A percentile compares a stretch with the other conserved stretches of the same genome.
These are phyloP conservation scores for Drosophila ercepeae DNA, from an alignment of 1,140 invertebrate species.

Conservation along the genomic window DNA sequence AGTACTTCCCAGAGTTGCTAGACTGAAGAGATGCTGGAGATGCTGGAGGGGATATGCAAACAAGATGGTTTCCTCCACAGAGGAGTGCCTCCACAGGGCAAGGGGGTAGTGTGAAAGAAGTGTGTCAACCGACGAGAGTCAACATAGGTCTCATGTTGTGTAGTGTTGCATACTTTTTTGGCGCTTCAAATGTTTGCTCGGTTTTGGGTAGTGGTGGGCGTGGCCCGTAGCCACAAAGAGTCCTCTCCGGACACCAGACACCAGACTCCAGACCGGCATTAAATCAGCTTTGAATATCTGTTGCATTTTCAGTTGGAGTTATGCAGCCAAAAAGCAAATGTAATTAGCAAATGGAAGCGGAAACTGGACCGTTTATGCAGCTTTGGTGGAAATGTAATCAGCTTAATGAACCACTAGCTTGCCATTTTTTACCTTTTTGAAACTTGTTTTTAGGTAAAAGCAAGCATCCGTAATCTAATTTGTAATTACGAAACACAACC, in stretches of 20 bases:
- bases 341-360: slow-evolving; percentile 62
- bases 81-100: neutral
- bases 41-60: neutral
- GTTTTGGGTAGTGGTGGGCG: slow-evolving; percentile 7
- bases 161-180: slow-evolving; percentile 50
- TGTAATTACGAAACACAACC: neutral
- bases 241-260: neutral
- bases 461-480: neutral
- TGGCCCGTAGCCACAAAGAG: neutral
- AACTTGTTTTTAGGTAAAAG: neutral
- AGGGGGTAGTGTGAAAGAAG: slow-evolving; percentile 29
- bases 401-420: neutral
- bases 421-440: neutral
- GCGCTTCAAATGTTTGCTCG: slow-evolving; percentile 58
- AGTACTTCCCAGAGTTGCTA: slow-evolving; percentile 48
- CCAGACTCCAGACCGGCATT: slow-evolving; percentile 10
- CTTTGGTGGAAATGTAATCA: neutral
- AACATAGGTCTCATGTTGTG: slow-evolving; percentile 47
- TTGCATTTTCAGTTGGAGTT: slow-evolving; percentile 33
- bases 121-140: slow-evolving; percentile 59
- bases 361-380: neutral
- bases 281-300: slow-evolving; percentile 64
- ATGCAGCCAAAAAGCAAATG: slow-evolving; percentile 40
- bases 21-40: slow-evolving; percentile 1
- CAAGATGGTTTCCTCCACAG: neutral